A percentile compares a stretch with the other conserved stretches of the same genome.
Conservation (phyloP, 2,888 invertebrate species). For the Tetramorium bicarinatum region DNA sequence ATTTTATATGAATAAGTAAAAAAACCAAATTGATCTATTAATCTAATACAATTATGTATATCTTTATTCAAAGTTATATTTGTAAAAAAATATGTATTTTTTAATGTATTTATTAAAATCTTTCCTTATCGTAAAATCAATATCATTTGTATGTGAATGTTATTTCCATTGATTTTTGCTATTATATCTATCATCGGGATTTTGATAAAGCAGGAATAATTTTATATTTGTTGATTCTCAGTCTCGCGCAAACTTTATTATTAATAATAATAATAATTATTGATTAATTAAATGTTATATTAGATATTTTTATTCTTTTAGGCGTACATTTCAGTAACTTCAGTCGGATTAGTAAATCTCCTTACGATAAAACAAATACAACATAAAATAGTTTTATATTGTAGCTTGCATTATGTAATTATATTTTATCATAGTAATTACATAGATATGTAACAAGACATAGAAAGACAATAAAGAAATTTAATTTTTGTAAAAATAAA, state of each 20-base stretch:
- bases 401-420: background rate
- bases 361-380: background rate
- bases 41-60: background rate
- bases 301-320: background rate
- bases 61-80: background rate
- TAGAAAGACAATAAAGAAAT: background rate
- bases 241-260: conserved; percentile 16
- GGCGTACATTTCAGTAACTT: background rate
- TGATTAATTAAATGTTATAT: background rate
- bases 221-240: conserved; percentile 53
- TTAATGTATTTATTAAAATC: no score
- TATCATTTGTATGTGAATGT: background rate
- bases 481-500: conserved; percentile 5
- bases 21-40: background rate
- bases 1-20: conserved; percentile 5
- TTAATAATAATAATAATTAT: background rate
- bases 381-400: conserved; percentile 9
- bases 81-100: background rate
- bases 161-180: background rate
- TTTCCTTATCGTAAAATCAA: background rate
- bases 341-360: background rate
- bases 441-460: background rate
- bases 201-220: conserved; percentile 37
- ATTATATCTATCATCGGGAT: background rate
- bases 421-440: background rate